These are phyloP conservation scores for Lepisosteus oculatus DNA, from an alignment of 2,113 vertebrate genomes.

Conservation along the genomic window DNA sequence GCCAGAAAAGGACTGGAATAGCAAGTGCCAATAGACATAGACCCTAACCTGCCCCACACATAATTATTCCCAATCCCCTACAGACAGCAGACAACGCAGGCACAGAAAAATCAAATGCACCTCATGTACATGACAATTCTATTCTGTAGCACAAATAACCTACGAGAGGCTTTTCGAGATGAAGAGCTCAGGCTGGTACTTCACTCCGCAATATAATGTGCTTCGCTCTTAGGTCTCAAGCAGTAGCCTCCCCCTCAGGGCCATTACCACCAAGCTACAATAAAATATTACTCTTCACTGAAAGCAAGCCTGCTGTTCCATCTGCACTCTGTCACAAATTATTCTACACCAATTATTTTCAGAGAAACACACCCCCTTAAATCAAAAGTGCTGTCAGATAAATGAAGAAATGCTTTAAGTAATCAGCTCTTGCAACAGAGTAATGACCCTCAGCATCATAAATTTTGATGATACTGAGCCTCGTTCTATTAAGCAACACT, in stretches of 20 bases:
- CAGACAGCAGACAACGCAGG: too few relatives aligned
- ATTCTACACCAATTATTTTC: constrained; percentile 1
- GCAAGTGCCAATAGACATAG: too few relatives aligned
- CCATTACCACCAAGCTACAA: neutral
- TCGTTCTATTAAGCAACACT: neutral
- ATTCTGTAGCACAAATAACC: neutral
- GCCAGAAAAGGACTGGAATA: too few relatives aligned
- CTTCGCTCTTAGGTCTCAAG: neutral
- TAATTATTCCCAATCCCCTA: too few relatives aligned
- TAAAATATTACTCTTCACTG: neutral
- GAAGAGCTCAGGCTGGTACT: neutral
- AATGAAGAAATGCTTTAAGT: constrained; percentile 2
- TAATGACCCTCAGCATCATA: neutral
- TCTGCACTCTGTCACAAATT: neutral
- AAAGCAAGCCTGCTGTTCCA: neutral
- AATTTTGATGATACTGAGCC: neutral
- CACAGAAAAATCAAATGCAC: too few relatives aligned
- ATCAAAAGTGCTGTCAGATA: neutral
- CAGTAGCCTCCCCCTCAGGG: neutral
- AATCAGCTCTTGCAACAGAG: constrained; percentile 1
- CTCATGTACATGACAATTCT: too few relatives aligned
- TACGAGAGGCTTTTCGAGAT: neutral
- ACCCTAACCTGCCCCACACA: too few relatives aligned
- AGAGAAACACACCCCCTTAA: neutral
- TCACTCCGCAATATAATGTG: neutral